Percentiles rank a stretch among this genome's conserved stretches.
Conservation (phyloP, 2,888 invertebrate genomes). For the Tortricodes alternella region DNA sequence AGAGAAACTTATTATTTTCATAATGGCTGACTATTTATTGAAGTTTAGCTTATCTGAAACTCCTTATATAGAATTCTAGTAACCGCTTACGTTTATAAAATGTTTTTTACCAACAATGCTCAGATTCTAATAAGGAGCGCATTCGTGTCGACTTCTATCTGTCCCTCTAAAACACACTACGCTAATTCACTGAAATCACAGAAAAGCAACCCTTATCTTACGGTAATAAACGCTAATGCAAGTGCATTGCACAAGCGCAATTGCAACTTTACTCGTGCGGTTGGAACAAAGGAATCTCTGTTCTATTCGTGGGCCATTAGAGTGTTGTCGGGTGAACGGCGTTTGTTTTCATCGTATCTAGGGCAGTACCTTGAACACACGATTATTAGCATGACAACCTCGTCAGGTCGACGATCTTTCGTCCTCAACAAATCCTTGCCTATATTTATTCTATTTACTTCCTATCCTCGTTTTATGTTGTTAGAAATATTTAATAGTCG, state of each 20-base stretch:
- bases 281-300: neutral
- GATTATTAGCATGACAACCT: slow-evolving; percentile 76
- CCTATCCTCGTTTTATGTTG: neutral
- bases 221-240: neutral
- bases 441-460: slow-evolving; percentile 14
- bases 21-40: no score
- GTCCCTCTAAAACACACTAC: slow-evolving; percentile 38
- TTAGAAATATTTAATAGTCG: no score
- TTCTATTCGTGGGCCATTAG: neutral
- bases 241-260: slow-evolving; percentile 13
- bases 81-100: slow-evolving; percentile 3
- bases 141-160: slow-evolving; percentile 66
- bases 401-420: slow-evolving; percentile 70
- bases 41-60: neutral
- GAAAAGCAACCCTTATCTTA: neutral
- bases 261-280: neutral
- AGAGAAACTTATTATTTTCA: no score
- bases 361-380: slow-evolving; percentile 73
- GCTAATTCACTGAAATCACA: neutral
- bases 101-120: slow-evolving; percentile 56
- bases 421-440: slow-evolving; percentile 56
- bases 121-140: slow-evolving; percentile 73
- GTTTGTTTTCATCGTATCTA: slow-evolving; percentile 51
- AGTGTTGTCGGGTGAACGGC: neutral
- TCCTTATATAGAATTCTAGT: slow-evolving; percentile 3